phyloP scores from a whole-genome alignment of 2,113 vertebrate genomes.

The Scomber japonicus region DNA sequence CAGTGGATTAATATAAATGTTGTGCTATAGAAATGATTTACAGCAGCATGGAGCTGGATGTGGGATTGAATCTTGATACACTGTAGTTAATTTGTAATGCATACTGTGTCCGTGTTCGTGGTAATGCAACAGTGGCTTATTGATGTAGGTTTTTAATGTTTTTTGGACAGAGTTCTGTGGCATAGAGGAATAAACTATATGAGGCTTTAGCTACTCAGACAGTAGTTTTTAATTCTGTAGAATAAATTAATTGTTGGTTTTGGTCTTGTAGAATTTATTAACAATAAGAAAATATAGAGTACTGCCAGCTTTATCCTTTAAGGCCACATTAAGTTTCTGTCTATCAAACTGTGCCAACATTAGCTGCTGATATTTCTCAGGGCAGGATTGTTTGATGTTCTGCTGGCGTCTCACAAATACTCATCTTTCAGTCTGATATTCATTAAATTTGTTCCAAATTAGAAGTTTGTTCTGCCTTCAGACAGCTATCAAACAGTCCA shows the following conservation, averaged over 20 bases:
- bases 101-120: not conserved
- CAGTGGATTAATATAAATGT: not conserved
- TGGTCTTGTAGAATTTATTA: not conserved
- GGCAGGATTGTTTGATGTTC: constrained; percentile 20
- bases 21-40: not conserved
- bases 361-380: constrained; percentile 19
- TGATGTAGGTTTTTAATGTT: not conserved
- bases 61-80: not conserved
- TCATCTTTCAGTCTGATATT: constrained; percentile 24
- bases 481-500: constrained; percentile 58
- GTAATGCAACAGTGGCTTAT: not conserved
- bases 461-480: constrained; percentile 35
- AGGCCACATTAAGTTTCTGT: not conserved
- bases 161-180: not conserved
- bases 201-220: not conserved
- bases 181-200: not conserved
- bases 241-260: not conserved
- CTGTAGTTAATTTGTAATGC: too few relatives aligned
- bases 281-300: not conserved
- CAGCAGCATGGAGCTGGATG: not conserved
- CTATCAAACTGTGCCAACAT: not conserved
- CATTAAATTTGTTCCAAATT: constrained; percentile 58
- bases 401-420: constrained; percentile 6
- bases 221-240: not conserved
- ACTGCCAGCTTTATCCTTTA: not conserved